Percentiles rank a stretch among this genome's conserved stretches.
Evolutionary conservation across 2,888 invertebrate genomes (phyloP).

Genomic region (Hydraecia micacea): DNA sequence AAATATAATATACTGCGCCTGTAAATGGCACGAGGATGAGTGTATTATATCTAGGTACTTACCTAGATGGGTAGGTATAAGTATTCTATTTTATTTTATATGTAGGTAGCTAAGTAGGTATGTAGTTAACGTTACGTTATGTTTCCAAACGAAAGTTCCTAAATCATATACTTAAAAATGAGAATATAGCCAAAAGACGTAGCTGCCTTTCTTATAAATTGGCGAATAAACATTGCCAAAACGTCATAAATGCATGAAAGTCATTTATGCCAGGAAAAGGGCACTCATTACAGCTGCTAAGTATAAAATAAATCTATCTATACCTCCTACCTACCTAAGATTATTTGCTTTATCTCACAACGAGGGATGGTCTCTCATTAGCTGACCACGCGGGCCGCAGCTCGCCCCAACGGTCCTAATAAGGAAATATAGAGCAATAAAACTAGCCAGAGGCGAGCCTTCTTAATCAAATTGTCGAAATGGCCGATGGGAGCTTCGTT

Average conservation of each 20-base stretch:
- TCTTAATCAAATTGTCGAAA: conserved; percentile 87
- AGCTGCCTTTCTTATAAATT: neutral
- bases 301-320: neutral
- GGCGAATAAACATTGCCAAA: neutral
- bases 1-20: neutral
- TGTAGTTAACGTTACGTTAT: too few relatives aligned
- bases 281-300: neutral
- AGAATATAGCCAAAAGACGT: neutral
- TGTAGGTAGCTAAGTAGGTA: neutral
- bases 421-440: conserved; percentile 89
- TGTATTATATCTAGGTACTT: neutral
- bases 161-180: neutral
- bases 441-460: conserved; percentile 79
- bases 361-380: conserved; percentile 61
- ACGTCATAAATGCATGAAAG: too few relatives aligned
- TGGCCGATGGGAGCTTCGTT: conserved; percentile 75
- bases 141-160: neutral
- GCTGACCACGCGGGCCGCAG: conserved; percentile 46
- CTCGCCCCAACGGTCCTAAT: conserved; percentile 81
- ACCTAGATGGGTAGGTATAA: neutral
- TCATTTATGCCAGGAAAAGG: neutral
- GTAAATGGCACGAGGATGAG: conserved; percentile 2
- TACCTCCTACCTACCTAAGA: neutral
- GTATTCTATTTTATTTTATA: neutral
- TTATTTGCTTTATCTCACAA: conserved; percentile 37